A percentile compares a stretch with the other conserved stretches of the same genome.
Conservation (phyloP, 2,888 invertebrate species). For the Drosophila anomelani region DNA sequence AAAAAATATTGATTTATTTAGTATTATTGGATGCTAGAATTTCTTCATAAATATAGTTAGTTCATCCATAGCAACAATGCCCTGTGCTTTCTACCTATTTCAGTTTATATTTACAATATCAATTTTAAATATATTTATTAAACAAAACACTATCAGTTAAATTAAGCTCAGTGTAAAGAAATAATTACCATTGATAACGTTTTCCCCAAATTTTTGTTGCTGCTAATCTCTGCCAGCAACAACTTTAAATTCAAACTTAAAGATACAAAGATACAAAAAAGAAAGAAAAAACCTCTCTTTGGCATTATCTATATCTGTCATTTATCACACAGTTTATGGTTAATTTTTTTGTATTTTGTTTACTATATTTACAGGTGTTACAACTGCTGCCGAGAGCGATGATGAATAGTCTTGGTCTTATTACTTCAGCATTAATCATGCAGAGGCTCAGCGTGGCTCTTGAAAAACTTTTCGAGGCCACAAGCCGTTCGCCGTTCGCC, state of each 20-base stretch:
- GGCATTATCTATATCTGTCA: neutral
- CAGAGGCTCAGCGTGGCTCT: neutral
- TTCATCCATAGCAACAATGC: no score
- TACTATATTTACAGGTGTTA: neutral
- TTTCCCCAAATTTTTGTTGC: no score
- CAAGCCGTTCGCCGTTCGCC: neutral
- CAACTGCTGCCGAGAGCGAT: neutral
- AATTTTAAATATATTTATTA: neutral
- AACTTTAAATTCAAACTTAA: neutral
- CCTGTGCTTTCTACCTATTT: neutral
- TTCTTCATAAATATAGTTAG: no score
- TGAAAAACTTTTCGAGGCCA: constrained; percentile 7
- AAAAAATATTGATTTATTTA: no score
- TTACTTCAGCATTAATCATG: constrained; percentile 3
- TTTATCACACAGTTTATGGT: constrained; percentile 3
- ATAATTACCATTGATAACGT: neutral
- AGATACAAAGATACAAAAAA: neutral
- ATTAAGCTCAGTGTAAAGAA: neutral
- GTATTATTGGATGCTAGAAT: no score
- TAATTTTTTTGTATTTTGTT: neutral
- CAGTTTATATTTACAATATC: neutral
- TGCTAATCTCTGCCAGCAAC: neutral
- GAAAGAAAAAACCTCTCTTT: neutral
- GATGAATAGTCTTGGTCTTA: constrained; percentile 1
- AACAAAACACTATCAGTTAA: no score